Conservation (phyloP, 2,888 invertebrate species). For the Eurytoma californica region DNA sequence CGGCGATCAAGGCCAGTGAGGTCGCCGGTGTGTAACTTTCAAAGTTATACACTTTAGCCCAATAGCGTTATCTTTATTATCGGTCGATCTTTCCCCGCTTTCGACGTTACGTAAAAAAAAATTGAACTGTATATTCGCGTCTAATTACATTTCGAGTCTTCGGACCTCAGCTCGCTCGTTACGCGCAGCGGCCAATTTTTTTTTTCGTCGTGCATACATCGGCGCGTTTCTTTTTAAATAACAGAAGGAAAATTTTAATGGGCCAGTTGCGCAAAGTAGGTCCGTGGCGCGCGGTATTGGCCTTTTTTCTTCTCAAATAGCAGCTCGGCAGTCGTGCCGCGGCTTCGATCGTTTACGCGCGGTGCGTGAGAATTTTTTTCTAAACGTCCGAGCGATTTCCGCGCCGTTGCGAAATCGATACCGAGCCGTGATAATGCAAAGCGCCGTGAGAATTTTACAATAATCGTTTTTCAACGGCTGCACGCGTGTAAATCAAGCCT, state of each 20-base stretch:
- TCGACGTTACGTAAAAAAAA: no score
- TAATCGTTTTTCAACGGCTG: constrained; percentile 15
- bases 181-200: not conserved
- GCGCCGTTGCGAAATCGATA: constrained; percentile 8
- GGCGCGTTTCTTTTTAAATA: not conserved
- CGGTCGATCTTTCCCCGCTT: not conserved
- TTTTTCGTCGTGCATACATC: not conserved
- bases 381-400: constrained; percentile 28
- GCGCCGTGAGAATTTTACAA: constrained; percentile 31
- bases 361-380: constrained; percentile 45
- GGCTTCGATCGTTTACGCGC: constrained; percentile 31
- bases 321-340: not conserved
- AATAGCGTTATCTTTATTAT: constrained; percentile 40
- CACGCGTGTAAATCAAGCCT: constrained; percentile 9
- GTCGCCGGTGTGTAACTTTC: constrained; percentile 54
- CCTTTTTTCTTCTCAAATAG: constrained; percentile 5
- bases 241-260: not conserved
- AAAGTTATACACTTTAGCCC: not conserved
- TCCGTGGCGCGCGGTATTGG: not conserved
- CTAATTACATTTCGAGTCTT: no score
- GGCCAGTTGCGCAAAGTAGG: constrained; percentile 4
- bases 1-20: constrained; percentile 64
- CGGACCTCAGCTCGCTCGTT: not conserved
- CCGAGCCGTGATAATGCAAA: constrained; percentile 10
- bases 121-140: no score